Evolutionary conservation across 1,140 invertebrate genomes (phyloP).

Genomic region (Aphelinus atriplicis): DNA sequence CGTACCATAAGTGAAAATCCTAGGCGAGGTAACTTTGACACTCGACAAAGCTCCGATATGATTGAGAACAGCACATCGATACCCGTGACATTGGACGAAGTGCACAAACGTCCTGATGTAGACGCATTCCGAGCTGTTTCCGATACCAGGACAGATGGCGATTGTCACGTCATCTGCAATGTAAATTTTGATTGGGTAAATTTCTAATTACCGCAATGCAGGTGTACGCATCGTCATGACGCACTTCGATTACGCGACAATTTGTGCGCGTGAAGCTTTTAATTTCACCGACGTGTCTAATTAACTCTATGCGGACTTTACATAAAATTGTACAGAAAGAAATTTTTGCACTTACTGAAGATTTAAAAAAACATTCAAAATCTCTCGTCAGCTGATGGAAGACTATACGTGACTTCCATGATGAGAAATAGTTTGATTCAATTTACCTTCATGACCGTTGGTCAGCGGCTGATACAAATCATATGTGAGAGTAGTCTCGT

Average conservation of each 20-base stretch:
- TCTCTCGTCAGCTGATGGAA: too few relatives aligned
- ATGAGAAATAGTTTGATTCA: neutral
- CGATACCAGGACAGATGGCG: constrained; percentile 91
- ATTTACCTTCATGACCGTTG: constrained; percentile 69
- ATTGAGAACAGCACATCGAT: constrained; percentile 92
- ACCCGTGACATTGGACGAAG: constrained; percentile 88
- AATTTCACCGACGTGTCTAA: too few relatives aligned
- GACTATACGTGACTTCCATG: too few relatives aligned
- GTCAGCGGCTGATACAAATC: constrained; percentile 86
- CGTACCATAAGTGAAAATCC: constrained; percentile 92
- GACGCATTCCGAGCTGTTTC: constrained; percentile 91
- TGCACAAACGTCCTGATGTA: constrained; percentile 93
- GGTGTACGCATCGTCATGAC: too few relatives aligned
- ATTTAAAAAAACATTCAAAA: too few relatives aligned
- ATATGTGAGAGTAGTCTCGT: constrained; percentile 90
- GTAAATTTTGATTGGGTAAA: too few relatives aligned
- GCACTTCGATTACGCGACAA: too few relatives aligned
- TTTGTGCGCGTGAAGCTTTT: too few relatives aligned
- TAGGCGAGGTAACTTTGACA: constrained; percentile 84
- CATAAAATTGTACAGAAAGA: too few relatives aligned
- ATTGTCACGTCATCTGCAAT: constrained; percentile 85
- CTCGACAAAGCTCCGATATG: constrained; percentile 89
- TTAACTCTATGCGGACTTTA: too few relatives aligned
- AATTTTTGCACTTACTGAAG: too few relatives aligned
- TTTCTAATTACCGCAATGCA: too few relatives aligned